phyloP scores from a whole-genome alignment of 2,888 invertebrate genomes.

The Nomada fabriciana region DNA sequence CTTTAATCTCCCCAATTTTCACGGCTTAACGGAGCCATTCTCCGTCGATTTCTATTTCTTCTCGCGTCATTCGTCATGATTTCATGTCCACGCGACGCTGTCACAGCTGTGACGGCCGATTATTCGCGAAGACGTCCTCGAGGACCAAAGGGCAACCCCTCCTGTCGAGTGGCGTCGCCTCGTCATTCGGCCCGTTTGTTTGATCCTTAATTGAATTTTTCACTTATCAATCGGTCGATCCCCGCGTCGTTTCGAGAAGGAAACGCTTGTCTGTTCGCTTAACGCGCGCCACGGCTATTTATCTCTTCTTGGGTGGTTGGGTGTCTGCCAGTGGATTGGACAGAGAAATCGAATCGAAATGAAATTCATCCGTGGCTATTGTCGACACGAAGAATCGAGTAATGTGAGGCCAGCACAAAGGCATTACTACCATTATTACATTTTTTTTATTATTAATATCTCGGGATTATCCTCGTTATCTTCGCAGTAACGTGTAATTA shows the following conservation, averaged over 20 bases:
- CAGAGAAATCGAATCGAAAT: constrained; percentile 10
- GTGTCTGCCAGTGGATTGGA: neutral
- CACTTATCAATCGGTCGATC: constrained; percentile 21
- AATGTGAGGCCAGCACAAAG: neutral
- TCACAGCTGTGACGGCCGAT: neutral
- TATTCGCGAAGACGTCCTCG: neutral
- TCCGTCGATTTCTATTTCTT: neutral
- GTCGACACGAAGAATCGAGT: constrained; percentile 30
- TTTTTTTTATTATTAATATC: too few relatives aligned
- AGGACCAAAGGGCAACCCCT: neutral
- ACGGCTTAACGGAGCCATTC: neutral
- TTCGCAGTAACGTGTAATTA: too few relatives aligned
- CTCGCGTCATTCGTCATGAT: constrained; percentile 22
- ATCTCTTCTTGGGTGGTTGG: constrained; percentile 8
- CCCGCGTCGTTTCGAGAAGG: neutral
- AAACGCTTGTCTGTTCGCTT: neutral
- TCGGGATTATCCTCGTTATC: too few relatives aligned
- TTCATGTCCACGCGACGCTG: neutral
- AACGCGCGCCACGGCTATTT: constrained; percentile 22
- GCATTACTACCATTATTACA: too few relatives aligned
- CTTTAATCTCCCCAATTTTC: constrained; percentile 4
- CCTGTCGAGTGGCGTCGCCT: neutral
- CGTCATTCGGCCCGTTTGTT: constrained; percentile 6
- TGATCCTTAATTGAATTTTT: constrained; percentile 51
- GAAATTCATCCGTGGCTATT: constrained; percentile 23